Base-by-base conservation (phyloP, 2,888 invertebrate genomes). In the Anthoptus insignis region DNA sequence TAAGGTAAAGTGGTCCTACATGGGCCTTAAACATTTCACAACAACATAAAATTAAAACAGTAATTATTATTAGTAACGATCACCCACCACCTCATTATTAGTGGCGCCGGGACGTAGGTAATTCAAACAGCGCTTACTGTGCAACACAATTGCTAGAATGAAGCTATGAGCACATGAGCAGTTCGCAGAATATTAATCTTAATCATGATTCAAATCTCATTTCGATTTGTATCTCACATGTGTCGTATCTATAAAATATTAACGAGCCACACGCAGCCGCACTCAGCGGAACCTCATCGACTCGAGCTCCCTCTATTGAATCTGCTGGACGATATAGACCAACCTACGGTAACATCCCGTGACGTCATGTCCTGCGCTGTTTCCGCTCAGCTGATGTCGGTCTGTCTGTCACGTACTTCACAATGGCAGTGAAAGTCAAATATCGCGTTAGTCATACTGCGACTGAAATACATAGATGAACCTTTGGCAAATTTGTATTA, bases 361-460 rank as follows among this genome's bases (percentile, higher is more conserved):
- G 89, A 86, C 90, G 90, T 91, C 91, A 91, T 80, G 81, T 91
- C 91, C 84, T 68, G 72, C 59, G 65, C 64, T 78, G 82, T 76
- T 87, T 88, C 89, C 91, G 87, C 83, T 82, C 90, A 90, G 91
- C 91, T 91, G 91, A 85, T 76, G 73, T 47, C 37, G 56, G 63
- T 54, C 66, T 65, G 73, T 65, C 74, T 54, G 69, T 68, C 75
- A 69, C 76, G 75, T 75, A 68, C 72, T 13, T 34, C 68, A 69
- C 76, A 71, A 70, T 69, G 68, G 53, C 72, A 79, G 79, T 79
- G 80, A 80, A 79, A 80, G 80, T 80, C 74, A 56, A 61, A 47
- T 54, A 8, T 56, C 24, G 54, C 54, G 63, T 56, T 63, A 56
- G 54, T 61, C 56, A 63, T 63, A 56, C 63, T 11, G 21, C 11